Conservation (phyloP, 2,888 invertebrate genomes). For the Rhopalosiphum nymphaeae region DNA sequence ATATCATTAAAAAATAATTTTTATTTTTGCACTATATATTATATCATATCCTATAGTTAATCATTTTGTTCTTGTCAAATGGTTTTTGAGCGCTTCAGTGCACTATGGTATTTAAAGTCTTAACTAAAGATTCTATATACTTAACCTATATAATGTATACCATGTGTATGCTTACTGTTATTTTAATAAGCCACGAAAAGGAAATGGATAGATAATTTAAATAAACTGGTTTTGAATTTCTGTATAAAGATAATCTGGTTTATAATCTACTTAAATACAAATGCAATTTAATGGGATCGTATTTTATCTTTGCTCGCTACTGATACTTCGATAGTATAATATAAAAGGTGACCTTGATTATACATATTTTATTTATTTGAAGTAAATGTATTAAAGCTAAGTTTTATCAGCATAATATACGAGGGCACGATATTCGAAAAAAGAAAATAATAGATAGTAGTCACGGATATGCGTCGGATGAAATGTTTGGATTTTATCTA, state of each 20-base stretch:
- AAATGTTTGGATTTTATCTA: neutral
- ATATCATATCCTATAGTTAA: neutral
- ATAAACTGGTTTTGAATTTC: conserved; percentile 14
- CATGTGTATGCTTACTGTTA: neutral
- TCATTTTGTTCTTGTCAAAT: neutral
- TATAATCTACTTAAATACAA: neutral
- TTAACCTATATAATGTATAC: neutral
- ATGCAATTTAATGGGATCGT: conserved; percentile 10
- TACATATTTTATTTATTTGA: neutral
- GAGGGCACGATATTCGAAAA: neutral
- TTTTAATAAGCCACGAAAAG: neutral
- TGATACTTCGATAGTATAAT: neutral
- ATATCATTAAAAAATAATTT: neutral
- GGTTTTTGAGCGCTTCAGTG: neutral
- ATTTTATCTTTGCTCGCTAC: neutral
- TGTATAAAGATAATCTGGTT: neutral
- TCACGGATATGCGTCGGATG: neutral
- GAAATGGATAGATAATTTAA: neutral
- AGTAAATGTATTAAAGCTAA: neutral
- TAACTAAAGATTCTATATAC: neutral
- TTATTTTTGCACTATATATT: neutral
- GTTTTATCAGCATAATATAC: neutral
- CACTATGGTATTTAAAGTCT: neutral
- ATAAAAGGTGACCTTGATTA: neutral
- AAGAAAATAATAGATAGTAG: neutral